Base-by-base conservation (phyloP, 1,140 invertebrate genomes). In the Bombus sylvicola region DNA sequence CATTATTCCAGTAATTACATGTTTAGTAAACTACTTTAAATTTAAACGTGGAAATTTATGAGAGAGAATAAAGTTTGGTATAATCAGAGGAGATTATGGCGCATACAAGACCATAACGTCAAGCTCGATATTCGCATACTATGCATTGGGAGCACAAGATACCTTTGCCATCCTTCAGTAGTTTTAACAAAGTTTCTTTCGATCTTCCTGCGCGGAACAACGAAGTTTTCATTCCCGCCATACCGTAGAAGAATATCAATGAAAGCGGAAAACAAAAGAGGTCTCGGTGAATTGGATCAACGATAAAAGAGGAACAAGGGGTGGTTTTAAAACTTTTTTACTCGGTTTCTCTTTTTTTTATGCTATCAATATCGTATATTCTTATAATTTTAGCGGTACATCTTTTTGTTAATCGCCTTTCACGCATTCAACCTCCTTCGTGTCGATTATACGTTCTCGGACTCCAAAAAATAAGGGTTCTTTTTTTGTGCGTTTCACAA, bases 401-500 rank as follows among this genome's bases (percentile, higher is more conserved):
- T 59, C 39, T 75, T 81, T 81, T 53, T 81, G 47, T 81, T 43
- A 47, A 78, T 57, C 75, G 3, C 34, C 22, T 71, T 68, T 25
- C 47, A 77, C 47, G 39, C 43, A 47, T 77, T 69, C 43, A 68
- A 77, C 22, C 43, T 41, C 9, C 64, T 62, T 71, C 62, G 39
- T 57, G 71, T 72, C 83, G 25, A 82, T 75, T 43, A 85, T 47
- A n/a, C 53, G 18, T 85, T 43, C 57, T 62, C 18, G 28, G 22
- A 80, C 39, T 64, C 76, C 66, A 85, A 64, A 83, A 85, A 79
- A 69, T 66, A 39, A 66, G 64, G 47, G 22, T 79, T 84, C 47
- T 78, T 57, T 77, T 75, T 78, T 85, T 80, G 76, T 85, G 83
- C 83, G 83, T 79, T 85, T 85, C 53, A 59, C 72, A 80, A 72